Conservation (phyloP, 2,797 vertebrate species). For the Silurus aristotelis region DNA sequence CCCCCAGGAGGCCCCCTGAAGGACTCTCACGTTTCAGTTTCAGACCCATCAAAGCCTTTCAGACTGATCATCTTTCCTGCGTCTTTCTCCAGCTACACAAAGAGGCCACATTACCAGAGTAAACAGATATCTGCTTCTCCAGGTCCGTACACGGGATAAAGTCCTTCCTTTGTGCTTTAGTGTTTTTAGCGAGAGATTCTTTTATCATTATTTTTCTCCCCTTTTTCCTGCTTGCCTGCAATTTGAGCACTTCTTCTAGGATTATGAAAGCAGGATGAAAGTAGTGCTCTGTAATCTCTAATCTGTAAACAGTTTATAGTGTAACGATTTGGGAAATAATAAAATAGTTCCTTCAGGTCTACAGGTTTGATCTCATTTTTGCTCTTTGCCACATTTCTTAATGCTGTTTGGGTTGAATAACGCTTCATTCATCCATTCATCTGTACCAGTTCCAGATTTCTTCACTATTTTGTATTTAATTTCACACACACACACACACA, state of each 20-base stretch:
- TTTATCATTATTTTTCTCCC: not conserved
- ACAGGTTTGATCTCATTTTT: not conserved
- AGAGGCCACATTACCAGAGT: conserved; percentile 47
- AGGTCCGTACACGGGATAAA: conserved; percentile 40
- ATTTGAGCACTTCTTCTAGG: conserved; percentile 13
- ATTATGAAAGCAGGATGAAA: conserved; percentile 1
- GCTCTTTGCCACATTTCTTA: not conserved
- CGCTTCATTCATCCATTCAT: not conserved
- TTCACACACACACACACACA: not conserved
- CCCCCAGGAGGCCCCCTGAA: conserved; percentile 35
- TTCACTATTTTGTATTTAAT: not conserved
- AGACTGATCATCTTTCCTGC: conserved; percentile 52
- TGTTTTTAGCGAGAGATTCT: conserved; percentile 22
- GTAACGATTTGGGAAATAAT: not conserved
- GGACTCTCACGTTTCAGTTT: conserved; percentile 47
- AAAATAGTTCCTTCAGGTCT: not conserved
- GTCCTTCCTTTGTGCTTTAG: conserved; percentile 43
- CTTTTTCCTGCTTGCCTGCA: conserved; percentile 26
- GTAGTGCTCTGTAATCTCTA: conserved; percentile 2
- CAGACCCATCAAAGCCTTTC: conserved; percentile 52
- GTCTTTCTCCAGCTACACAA: conserved; percentile 52
- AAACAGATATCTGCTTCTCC: conserved; percentile 41
- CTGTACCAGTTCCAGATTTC: not conserved
- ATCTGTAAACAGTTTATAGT: not conserved
- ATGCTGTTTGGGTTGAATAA: no score